Evolutionary conservation across 2,797 vertebrate species (phyloP).

Genomic region (Bovichtus diacanthus): DNA sequence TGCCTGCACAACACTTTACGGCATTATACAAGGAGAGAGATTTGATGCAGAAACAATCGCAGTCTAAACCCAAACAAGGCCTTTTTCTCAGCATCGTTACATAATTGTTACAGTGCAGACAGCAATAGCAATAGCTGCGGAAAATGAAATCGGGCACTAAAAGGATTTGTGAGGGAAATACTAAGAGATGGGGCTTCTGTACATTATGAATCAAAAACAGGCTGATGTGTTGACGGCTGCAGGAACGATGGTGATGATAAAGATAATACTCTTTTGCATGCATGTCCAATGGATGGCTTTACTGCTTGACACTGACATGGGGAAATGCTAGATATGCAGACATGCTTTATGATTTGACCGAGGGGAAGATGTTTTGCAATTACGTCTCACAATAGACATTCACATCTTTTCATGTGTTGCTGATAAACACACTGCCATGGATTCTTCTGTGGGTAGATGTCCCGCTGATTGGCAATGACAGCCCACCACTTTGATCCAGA

Average conservation of each 20-base stretch:
- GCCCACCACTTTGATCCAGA: neutral
- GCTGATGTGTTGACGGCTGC: slow-evolving; percentile 9
- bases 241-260: slow-evolving; percentile 17
- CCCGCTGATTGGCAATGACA: neutral
- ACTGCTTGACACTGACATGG: slow-evolving; percentile 12
- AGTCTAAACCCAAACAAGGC: neutral
- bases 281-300: slow-evolving; percentile 35
- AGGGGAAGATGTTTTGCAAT: slow-evolving; percentile 18
- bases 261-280: slow-evolving; percentile 57
- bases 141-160: slow-evolving; percentile 55
- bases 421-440: neutral
- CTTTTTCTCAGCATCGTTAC: slow-evolving; percentile 29
- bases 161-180: slow-evolving; percentile 61
- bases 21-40: slow-evolving; percentile 17
- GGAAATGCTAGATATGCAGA: slow-evolving; percentile 19
- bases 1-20: neutral
- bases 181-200: slow-evolving; percentile 4
- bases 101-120: slow-evolving; percentile 32
- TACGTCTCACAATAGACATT: neutral
- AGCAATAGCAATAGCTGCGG: slow-evolving; percentile 34
- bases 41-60: slow-evolving; percentile 11
- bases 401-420: slow-evolving; percentile 4
- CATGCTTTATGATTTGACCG: slow-evolving; percentile 27
- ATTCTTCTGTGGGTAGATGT: neutral
- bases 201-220: slow-evolving; percentile 45